These are phyloP conservation scores for Caloenas nicobarica DNA, from an alignment of 2,113 vertebrate species.

Conservation along the genomic window DNA sequence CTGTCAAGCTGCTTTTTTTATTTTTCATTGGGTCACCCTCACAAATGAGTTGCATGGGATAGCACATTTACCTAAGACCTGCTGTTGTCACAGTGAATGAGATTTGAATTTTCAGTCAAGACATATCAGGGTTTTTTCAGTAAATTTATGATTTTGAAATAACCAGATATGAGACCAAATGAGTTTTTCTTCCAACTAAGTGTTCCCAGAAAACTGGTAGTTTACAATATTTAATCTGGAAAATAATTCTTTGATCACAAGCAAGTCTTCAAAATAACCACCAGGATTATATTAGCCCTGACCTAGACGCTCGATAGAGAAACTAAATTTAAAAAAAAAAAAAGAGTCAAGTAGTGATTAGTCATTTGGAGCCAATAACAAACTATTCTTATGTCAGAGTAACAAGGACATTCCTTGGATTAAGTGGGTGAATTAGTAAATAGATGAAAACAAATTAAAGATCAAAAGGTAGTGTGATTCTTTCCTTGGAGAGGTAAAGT, in stretches of 20 bases:
- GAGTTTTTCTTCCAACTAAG: neutral
- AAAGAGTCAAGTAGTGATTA: neutral
- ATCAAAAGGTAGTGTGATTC: neutral
- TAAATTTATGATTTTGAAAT: neutral
- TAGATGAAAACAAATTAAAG: neutral
- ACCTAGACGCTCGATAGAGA: neutral
- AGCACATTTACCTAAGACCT: neutral
- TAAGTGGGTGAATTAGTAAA: neutral
- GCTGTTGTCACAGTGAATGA: neutral
- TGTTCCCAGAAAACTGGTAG: neutral
- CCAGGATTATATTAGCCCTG: neutral
- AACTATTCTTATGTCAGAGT: neutral
- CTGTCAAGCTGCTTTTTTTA: neutral
- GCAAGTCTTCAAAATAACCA: neutral
- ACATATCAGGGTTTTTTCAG: accelerated
- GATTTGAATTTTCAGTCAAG: neutral
- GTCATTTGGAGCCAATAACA: neutral
- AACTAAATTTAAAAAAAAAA: neutral
- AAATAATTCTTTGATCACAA: neutral
- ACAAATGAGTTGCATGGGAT: neutral
- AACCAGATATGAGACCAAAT: neutral
- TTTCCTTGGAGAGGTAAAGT: neutral
- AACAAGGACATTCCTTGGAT: neutral
- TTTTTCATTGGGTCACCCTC: neutral
- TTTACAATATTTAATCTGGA: neutral